Conservation (phyloP, 2,113 vertebrate genomes). For the Holacanthus passer region DNA sequence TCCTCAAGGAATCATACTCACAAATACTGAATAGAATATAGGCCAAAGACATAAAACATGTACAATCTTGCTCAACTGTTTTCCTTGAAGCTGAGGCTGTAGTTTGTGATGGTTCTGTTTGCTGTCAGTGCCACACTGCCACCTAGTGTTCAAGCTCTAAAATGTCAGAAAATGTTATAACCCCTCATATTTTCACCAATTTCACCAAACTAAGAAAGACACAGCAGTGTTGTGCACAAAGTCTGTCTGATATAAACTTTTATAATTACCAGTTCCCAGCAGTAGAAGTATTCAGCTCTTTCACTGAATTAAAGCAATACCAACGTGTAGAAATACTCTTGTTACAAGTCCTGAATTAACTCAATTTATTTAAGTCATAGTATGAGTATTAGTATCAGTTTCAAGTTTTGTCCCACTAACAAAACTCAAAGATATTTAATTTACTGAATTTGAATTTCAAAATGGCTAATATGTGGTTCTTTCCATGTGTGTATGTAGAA, state of each 20-base stretch:
- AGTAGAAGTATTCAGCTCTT: neutral
- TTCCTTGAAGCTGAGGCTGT: neutral
- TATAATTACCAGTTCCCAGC: neutral
- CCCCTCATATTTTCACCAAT: neutral
- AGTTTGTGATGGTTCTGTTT: neutral
- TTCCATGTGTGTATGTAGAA: no score
- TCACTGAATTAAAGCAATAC: neutral
- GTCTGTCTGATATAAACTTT: neutral
- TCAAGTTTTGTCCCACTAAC: no score
- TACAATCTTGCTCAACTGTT: neutral
- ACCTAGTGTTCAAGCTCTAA: slow-evolving; percentile 38
- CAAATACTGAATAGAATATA: neutral
- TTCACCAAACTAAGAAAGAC: neutral
- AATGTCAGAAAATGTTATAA: no score
- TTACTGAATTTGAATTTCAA: no score
- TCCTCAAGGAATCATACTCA: neutral
- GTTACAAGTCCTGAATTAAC: neutral
- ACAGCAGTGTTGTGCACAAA: neutral
- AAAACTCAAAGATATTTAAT: no score
- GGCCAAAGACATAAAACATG: neutral
- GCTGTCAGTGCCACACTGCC: slow-evolving; percentile 36
- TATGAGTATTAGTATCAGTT: no score
- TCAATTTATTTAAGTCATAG: no score
- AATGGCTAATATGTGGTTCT: no score
- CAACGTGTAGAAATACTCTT: neutral